Evolutionary conservation across 1,140 invertebrate species (phyloP), one percentile per base, ranked within the genome.

Genomic region (Ylistrum balloti): DNA sequence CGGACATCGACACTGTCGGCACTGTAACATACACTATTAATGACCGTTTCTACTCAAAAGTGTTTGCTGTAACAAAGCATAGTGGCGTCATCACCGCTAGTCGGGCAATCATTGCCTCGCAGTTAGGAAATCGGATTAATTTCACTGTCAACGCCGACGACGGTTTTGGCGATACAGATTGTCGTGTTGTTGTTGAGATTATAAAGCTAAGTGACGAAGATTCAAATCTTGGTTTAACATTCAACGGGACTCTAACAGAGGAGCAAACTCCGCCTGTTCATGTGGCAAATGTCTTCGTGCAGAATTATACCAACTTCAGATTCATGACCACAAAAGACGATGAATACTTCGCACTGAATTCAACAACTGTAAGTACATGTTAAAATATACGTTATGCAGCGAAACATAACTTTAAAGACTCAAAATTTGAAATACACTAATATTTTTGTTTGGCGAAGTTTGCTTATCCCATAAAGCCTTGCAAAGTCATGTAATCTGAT

Each of bases 221-320:
- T n/a, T 22, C 56, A 5, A 74, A 74, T 11, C 56, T 74, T 7
- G 17, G 17, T 28, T 28, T 74, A 5, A 74, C 17, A 2, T 74
- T 74, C 56, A 74, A n/a, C 13, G 56, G 56, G 1, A 74, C 56
- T 0, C 28, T 74, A 28, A 0, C n/a, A 74, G 56, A 74, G 11
- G 56, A 74, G n/a, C 15, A 3, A 5, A 1, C 22, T 74, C 20
- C 56, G 11, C 56, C 56, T 74, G n/a, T 7, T 74, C 22, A 17
- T n/a, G 56, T 74, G 5, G 56, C 56, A 1, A 74, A 74, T 17
- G 56, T 74, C 56, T 74, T 11, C 22, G 56, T 74, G 9, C 56
- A n/a, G 56, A 74, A 74, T n/a, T 74, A 74, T 74, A 74, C 56
- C 17, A 74, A 74, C 56, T 74, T 74, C n/a, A 74, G 28, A 74